Percentiles rank a stretch among this genome's conserved stretches.
Evolutionary conservation across 2,113 vertebrate species (phyloP).

Genomic region (Gnathonemus echidnorhynchus): DNA sequence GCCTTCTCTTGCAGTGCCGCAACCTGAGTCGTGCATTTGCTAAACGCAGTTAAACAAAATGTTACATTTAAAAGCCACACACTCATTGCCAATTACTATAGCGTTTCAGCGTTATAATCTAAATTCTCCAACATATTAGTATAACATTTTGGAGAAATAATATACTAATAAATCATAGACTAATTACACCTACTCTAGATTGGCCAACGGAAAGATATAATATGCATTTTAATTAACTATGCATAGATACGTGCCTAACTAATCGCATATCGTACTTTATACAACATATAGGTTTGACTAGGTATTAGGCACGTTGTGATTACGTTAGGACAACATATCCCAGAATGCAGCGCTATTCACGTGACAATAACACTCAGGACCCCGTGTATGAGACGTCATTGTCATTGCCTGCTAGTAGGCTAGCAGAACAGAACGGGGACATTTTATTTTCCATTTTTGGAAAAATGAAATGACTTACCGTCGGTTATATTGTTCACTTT

Average conservation of each 20-base stretch:
- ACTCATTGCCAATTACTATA: neutral
- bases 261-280: neutral
- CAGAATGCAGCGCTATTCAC: constrained; percentile 19
- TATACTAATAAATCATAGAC: neutral
- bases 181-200: neutral
- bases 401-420: neutral
- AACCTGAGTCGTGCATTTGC: neutral
- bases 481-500: neutral
- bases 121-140: neutral
- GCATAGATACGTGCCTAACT: neutral
- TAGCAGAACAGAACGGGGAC: neutral
- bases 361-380: constrained; percentile 20
- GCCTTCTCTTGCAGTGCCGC: neutral
- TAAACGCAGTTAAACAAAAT: neutral
- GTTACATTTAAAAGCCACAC: neutral
- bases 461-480: neutral
- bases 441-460: neutral
- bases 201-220: neutral
- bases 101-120: neutral
- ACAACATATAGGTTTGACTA: neutral
- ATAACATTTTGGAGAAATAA: neutral
- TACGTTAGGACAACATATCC: constrained; percentile 27
- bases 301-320: neutral
- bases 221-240: neutral
- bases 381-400: neutral